Percentiles rank a stretch among this genome's conserved stretches.
Conservation (phyloP, 2,797 vertebrate genomes). For the Aplochiton taeniatus region DNA sequence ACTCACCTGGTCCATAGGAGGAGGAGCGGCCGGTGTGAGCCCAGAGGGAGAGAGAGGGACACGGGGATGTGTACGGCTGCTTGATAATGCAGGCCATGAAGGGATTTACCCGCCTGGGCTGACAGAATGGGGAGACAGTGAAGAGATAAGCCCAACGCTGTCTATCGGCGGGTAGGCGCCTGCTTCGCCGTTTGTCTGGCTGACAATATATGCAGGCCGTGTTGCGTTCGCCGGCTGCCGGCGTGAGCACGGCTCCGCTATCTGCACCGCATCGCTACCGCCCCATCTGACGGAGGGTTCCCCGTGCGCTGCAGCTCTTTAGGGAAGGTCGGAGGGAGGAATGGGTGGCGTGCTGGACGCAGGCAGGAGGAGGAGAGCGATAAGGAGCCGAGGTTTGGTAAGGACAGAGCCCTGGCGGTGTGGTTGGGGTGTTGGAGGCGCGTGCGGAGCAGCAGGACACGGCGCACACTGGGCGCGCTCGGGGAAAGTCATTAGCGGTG, state of each 20-base stretch:
- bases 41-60: constrained; percentile 53
- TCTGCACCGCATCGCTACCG: constrained; percentile 39
- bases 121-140: constrained; percentile 61
- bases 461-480: constrained; percentile 28
- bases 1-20: background rate
- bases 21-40: constrained; percentile 31
- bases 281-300: constrained; percentile 27
- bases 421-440: background rate
- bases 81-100: constrained; percentile 57
- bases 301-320: constrained; percentile 22
- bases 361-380: background rate
- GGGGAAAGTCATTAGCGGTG: constrained; percentile 49
- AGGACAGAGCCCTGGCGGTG: constrained; percentile 7
- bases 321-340: constrained; percentile 9
- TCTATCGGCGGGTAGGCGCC: constrained; percentile 55
- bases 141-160: constrained; percentile 62
- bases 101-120: constrained; percentile 63
- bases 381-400: background rate
- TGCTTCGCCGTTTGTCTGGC: constrained; percentile 43
- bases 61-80: constrained; percentile 55
- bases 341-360: background rate
- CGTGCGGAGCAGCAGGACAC: constrained; percentile 17
- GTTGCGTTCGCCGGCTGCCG: constrained; percentile 25
- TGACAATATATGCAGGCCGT: constrained; percentile 58
- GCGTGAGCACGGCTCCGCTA: constrained; percentile 34